Evolutionary conservation across 2,797 vertebrate genomes (phyloP).

Genomic region (Neoniphon sammara): DNA sequence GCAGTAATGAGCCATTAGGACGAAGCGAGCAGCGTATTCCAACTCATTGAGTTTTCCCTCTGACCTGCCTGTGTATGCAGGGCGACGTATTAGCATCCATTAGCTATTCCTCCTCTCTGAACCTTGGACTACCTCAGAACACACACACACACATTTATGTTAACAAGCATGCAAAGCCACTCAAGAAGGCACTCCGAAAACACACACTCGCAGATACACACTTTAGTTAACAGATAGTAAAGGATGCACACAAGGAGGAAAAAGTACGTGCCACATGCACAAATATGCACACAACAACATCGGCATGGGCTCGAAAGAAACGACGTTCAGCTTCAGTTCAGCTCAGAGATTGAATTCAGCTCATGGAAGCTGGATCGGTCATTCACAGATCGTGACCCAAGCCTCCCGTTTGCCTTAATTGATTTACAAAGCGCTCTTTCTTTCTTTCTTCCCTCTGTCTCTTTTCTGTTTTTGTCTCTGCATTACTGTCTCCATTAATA

Average conservation of each 20-base stretch:
- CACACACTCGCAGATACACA: background rate
- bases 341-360: background rate
- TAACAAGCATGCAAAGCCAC: slow-evolving; percentile 1
- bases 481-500: background rate
- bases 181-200: background rate
- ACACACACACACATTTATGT: background rate
- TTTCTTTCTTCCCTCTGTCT: background rate
- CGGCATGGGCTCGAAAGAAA: background rate
- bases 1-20: slow-evolving; percentile 35
- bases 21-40: slow-evolving; percentile 9
- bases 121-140: slow-evolving; percentile 68
- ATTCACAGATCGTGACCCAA: background rate
- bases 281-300: background rate
- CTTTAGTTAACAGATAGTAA: too few species aligned
- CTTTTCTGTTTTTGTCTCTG: background rate
- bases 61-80: slow-evolving; percentile 4
- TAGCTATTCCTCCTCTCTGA: slow-evolving; percentile 21
- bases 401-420: slow-evolving; percentile 36
- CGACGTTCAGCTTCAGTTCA: background rate
- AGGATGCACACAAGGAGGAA: too few species aligned
- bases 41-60: slow-evolving; percentile 8
- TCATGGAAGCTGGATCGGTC: background rate
- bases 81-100: slow-evolving; percentile 17
- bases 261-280: background rate
- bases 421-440: background rate